Evolutionary conservation across 2,113 vertebrate species (phyloP).

Genomic region (Lucifuga dentata): DNA sequence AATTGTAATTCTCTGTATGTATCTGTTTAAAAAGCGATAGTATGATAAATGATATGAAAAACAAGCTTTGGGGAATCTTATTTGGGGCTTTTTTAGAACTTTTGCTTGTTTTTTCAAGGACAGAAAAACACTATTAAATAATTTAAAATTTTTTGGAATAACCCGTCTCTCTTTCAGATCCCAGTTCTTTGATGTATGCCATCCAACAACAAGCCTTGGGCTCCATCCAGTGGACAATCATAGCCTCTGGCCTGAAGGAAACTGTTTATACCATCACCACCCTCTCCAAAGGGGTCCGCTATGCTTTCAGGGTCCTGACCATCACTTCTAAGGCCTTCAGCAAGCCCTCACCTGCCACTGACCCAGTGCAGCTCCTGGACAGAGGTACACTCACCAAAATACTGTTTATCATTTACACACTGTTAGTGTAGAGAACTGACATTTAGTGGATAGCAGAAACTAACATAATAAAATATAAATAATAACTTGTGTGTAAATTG

Average conservation of each 20-base stretch:
- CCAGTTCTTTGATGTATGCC: constrained; percentile 89
- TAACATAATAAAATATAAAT: neutral
- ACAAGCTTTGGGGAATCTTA: too few species aligned
- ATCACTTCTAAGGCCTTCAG: constrained; percentile 93
- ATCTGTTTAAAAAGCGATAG: too few species aligned
- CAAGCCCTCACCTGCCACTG: constrained; percentile 90
- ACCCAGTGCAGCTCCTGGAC: constrained; percentile 89
- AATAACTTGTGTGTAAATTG: constrained; percentile 6
- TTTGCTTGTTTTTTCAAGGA: too few species aligned
- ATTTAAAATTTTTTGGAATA: too few species aligned
- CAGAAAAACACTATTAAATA: too few species aligned
- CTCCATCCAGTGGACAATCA: constrained; percentile 92
- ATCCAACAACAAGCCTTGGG: constrained; percentile 96
- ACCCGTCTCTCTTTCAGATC: constrained; percentile 80
- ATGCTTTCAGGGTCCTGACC: constrained; percentile 92
- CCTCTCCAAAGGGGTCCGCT: constrained; percentile 89
- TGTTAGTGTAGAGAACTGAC: too few species aligned
- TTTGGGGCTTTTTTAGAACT: too few species aligned
- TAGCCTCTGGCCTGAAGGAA: constrained; percentile 86
- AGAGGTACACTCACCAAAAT: constrained; percentile 83
- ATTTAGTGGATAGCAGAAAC: too few species aligned
- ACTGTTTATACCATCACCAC: constrained; percentile 85
- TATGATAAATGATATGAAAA: too few species aligned
- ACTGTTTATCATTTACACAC: too few species aligned
- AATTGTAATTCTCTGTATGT: too few species aligned